Conservation (phyloP, 2,888 invertebrate genomes). For the Tyria jacobaeae region DNA sequence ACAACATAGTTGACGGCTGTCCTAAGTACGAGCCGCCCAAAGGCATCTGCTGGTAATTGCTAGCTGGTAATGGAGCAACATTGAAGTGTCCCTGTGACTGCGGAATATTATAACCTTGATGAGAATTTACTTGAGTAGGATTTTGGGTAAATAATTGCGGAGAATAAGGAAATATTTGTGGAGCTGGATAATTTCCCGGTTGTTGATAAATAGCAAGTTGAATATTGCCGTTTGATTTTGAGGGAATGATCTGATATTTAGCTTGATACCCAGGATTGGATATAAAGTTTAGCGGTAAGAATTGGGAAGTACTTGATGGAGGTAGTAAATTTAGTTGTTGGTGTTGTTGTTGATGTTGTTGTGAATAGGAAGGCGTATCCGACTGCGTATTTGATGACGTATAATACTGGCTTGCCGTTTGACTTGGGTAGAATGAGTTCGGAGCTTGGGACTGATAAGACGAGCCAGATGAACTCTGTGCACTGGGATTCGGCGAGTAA, state of each 20-base stretch:
- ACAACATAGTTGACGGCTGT: slow-evolving; percentile 73
- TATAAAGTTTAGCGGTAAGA: slow-evolving; percentile 74
- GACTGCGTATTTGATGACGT: slow-evolving; percentile 57
- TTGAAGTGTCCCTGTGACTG: slow-evolving; percentile 66
- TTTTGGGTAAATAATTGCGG: slow-evolving; percentile 64
- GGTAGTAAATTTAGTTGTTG: slow-evolving; percentile 66
- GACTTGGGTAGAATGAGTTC: slow-evolving; percentile 78
- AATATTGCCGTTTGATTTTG: slow-evolving; percentile 70
- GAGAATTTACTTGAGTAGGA: slow-evolving; percentile 55
- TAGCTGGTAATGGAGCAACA: slow-evolving; percentile 59
- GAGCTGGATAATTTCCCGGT: slow-evolving; percentile 59
- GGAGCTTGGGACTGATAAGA: slow-evolving; percentile 70
- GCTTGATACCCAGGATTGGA: slow-evolving; percentile 78
- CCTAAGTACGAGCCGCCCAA: slow-evolving; percentile 66
- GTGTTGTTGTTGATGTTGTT: slow-evolving; percentile 60
- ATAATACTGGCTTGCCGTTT: slow-evolving; percentile 71
- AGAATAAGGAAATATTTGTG: slow-evolving; percentile 63
- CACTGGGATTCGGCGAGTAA: slow-evolving; percentile 68
- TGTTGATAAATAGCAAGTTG: slow-evolving; percentile 75
- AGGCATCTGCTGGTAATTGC: slow-evolving; percentile 64
- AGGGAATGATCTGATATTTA: slow-evolving; percentile 76
- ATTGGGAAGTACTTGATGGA: slow-evolving; percentile 67
- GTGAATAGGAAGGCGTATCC: slow-evolving; percentile 52
- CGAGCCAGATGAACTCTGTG: slow-evolving; percentile 56
- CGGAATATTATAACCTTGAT: slow-evolving; percentile 54